phyloP scores from a whole-genome alignment of 2,113 vertebrate species.

The Gnathonemus longibarbis region DNA sequence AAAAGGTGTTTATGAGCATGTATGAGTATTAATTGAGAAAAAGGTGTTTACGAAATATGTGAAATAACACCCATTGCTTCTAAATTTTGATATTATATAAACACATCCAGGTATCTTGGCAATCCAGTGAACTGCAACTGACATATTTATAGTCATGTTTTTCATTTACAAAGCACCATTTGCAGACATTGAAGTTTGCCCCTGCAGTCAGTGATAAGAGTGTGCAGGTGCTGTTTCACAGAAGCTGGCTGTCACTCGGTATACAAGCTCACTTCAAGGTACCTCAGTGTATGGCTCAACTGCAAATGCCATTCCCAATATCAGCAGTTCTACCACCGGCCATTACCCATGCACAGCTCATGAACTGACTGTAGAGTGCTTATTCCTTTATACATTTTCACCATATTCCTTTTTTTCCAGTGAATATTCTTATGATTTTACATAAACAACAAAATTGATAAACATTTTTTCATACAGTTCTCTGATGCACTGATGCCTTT shows the following conservation, averaged over 20 bases:
- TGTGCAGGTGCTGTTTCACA: neutral
- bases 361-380: neutral
- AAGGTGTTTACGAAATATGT: conserved; percentile 2
- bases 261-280: neutral
- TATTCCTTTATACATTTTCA: neutral
- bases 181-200: neutral
- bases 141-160: neutral
- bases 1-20: neutral
- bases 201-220: neutral
- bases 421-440: neutral
- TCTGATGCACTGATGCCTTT: neutral
- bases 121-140: neutral
- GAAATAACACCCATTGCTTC: neutral
- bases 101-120: neutral
- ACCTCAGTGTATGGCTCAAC: neutral
- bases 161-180: neutral
- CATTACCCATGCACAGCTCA: neutral
- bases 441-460: neutral
- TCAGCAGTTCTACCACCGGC: neutral
- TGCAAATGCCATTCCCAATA: neutral
- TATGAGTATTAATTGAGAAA: neutral
- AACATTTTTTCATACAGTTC: neutral
- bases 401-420: neutral
- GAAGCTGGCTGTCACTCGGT: neutral
- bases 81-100: neutral